These are phyloP conservation scores for Copidosoma aretas DNA, from an alignment of 2,888 invertebrate species.

Conservation along the genomic window DNA sequence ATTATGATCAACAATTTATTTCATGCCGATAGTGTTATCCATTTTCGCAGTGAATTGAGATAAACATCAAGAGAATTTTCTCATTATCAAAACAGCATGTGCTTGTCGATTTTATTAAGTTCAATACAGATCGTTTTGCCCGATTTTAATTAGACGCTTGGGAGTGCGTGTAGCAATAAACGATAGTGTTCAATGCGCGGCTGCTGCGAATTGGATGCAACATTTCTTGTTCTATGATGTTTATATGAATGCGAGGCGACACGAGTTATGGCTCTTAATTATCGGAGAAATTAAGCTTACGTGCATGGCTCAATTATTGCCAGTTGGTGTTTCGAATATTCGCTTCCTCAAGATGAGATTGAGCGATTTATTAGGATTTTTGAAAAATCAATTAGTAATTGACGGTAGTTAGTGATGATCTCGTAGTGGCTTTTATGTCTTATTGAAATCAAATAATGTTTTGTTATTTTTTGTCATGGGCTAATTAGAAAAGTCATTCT, in stretches of 20 bases:
- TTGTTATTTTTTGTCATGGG: too few relatives aligned
- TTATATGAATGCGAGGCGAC: not conserved
- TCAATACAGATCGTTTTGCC: slow-evolving; percentile 3
- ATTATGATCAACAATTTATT: too few relatives aligned
- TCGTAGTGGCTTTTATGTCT: too few relatives aligned
- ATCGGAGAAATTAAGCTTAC: not conserved
- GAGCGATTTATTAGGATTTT: not conserved
- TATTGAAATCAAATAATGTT: too few relatives aligned
- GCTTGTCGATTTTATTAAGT: slow-evolving; percentile 17
- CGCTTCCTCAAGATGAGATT: not conserved
- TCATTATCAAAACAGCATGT: not conserved
- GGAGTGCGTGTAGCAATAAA: not conserved
- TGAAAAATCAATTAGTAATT: not conserved
- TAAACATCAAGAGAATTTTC: too few relatives aligned
- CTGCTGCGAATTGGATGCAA: not conserved
- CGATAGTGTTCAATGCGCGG: not conserved
- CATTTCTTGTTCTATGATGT: not conserved
- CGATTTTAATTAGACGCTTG: slow-evolving; percentile 18
- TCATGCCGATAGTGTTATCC: too few relatives aligned
- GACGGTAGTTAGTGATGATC: not conserved
- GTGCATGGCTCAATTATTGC: not conserved
- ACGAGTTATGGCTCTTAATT: not conserved
- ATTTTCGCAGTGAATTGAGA: too few relatives aligned
- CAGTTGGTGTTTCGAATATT: not conserved
- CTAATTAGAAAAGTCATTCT: too few relatives aligned